Evolutionary conservation across 2,888 invertebrate genomes (phyloP).

Genomic region (Tetheella fluctuosa): DNA sequence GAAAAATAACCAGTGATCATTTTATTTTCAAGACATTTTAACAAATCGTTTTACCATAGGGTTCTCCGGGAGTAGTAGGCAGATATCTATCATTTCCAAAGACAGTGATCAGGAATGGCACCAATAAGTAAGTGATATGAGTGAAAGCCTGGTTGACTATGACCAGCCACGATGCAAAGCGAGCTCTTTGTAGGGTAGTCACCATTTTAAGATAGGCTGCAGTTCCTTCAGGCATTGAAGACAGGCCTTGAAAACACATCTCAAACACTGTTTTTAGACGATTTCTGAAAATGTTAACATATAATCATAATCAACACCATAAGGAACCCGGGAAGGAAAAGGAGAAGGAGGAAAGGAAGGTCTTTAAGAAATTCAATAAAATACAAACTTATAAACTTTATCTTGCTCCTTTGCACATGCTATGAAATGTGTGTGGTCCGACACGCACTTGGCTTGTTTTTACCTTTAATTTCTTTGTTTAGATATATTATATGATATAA

Average conservation of each 20-base stretch:
- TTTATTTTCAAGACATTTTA: neutral
- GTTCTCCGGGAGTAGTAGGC: constrained; percentile 59
- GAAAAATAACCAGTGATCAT: neutral
- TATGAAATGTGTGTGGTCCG: no score
- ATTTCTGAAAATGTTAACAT: constrained; percentile 33
- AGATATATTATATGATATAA: no score
- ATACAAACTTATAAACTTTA: no score
- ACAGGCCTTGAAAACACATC: constrained; percentile 49
- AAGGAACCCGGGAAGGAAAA: no score
- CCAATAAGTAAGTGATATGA: constrained; percentile 50
- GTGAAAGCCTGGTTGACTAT: constrained; percentile 49
- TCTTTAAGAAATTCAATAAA: no score
- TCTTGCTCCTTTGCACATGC: no score
- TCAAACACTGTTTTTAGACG: constrained; percentile 50
- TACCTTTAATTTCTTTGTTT: no score
- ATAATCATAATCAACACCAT: neutral
- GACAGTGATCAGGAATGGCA: constrained; percentile 55
- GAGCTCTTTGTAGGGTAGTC: constrained; percentile 42
- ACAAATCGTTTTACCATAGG: constrained; percentile 46
- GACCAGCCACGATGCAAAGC: constrained; percentile 53
- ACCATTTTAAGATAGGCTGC: constrained; percentile 41
- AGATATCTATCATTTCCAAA: constrained; percentile 52
- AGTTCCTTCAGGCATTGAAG: constrained; percentile 41
- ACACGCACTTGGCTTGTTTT: no score
- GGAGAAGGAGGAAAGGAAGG: no score